These are phyloP conservation scores for Syngnathus typhle DNA, from an alignment of 2,113 vertebrate genomes.

Conservation along the genomic window DNA sequence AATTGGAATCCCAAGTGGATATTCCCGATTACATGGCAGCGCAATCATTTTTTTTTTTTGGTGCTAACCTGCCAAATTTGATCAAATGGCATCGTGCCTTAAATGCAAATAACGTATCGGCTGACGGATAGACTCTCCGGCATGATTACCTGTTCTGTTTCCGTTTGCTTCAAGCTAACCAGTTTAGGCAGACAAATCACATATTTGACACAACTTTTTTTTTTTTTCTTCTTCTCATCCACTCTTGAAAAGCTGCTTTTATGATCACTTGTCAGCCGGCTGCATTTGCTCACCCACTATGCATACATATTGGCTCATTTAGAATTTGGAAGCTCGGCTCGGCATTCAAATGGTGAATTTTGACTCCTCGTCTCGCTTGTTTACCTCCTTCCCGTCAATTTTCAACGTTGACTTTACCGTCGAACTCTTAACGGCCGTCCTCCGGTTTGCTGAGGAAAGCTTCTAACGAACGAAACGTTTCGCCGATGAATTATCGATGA, in stretches of 20 bases:
- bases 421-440: background rate
- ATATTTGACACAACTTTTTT: background rate
- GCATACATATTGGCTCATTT: constrained; percentile 3
- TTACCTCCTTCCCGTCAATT: background rate
- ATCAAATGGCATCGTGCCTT: background rate
- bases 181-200: background rate
- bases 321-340: background rate
- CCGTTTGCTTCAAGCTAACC: background rate
- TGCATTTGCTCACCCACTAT: background rate
- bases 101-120: background rate
- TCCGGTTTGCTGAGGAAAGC: constrained; percentile 4
- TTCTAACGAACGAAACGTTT: constrained; percentile 24
- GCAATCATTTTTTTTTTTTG: background rate
- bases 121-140: background rate
- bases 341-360: background rate
- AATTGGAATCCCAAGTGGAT: too few species aligned
- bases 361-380: background rate
- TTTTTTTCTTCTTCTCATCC: background rate
- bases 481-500: constrained; percentile 31
- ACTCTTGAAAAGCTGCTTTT: background rate
- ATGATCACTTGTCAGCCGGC: background rate
- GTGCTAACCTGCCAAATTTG: background rate
- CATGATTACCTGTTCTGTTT: background rate
- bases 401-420: background rate
- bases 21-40: background rate